Base-by-base conservation (phyloP, 1,140 invertebrate species). In the Anastatus disparis region DNA sequence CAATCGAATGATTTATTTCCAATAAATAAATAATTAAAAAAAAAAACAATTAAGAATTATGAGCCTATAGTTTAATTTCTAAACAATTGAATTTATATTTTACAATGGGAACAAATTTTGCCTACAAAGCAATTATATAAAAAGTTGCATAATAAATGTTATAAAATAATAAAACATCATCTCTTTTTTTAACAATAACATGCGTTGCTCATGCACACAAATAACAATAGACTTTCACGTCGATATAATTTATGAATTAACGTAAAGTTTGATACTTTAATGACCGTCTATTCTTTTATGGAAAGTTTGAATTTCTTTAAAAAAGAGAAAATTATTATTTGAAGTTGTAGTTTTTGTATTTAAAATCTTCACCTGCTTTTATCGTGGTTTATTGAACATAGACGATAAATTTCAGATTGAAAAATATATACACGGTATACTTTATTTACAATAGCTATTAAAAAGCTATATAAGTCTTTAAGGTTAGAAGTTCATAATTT, bases 161-260 rank as follows among this genome's bases (percentile, higher is more conserved):
- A n/a, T n/a, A n/a, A n/a, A n/a, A n/a, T n/a, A n/a, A n/a, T n/a
- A n/a, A n/a, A n/a, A n/a, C n/a, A n/a, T n/a, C n/a, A n/a, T n/a
- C n/a, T n/a, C n/a, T n/a, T n/a, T n/a, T n/a, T n/a, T n/a, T n/a
- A n/a, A n/a, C n/a, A n/a, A n/a, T n/a, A n/a, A n/a, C 1, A 17
- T 42, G 13, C 35, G 22, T 42, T 9, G 8, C 17, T 22, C 3
- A 27, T 27, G n/a, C 2, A 22, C 27, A n/a, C 10, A 3, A 50
- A 50, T 63, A 17, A 42, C 27, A 4, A 22, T n/a, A 15, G 15
- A 46, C 44, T 63, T 63, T 63, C 44, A 48, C 3, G 61, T 50
- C 29, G 26, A 9, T n/a, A 13, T 63, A 63, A 63, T 63, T 63
- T 63, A 63, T 63, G 61, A 63, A 63, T 63, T 63, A 63, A 63